Percentiles rank a stretch among this genome's conserved stretches.
Conservation (phyloP, 2,113 vertebrate species). For the Eretmochelys imbricata region DNA sequence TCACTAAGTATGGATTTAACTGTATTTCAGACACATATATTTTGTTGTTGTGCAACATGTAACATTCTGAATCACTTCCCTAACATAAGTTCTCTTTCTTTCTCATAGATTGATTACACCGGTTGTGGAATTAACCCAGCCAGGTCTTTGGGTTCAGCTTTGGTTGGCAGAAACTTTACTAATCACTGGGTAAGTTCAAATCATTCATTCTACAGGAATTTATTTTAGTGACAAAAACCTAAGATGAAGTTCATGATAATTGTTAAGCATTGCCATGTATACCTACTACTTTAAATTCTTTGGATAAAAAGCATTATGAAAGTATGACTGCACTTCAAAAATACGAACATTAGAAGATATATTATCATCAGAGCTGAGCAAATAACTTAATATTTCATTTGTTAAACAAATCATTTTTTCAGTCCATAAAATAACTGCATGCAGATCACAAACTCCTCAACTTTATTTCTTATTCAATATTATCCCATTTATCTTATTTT, state of each 20-base stretch:
- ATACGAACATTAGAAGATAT: accelerated
- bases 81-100: conserved; percentile 32
- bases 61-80: background rate
- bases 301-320: background rate
- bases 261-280: background rate
- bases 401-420: background rate
- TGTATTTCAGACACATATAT: background rate
- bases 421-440: background rate
- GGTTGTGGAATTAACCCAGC: conserved; percentile 98
- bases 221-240: background rate
- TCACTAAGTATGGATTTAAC: background rate
- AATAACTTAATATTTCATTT: background rate
- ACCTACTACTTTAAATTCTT: background rate
- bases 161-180: conserved; percentile 86
- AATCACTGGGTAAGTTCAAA: conserved; percentile 91
- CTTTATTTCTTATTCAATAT: background rate
- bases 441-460: background rate
- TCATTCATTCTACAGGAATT: background rate
- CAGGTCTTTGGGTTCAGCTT: conserved; percentile 92
- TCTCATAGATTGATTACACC: conserved; percentile 92
- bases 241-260: background rate
- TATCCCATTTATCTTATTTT: background rate
- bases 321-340: background rate
- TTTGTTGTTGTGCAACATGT: background rate
- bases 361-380: background rate